Conservation (phyloP, 30 jellyfish, hydroid and myxozoan species). For the Rhopilema esculentum region DNA sequence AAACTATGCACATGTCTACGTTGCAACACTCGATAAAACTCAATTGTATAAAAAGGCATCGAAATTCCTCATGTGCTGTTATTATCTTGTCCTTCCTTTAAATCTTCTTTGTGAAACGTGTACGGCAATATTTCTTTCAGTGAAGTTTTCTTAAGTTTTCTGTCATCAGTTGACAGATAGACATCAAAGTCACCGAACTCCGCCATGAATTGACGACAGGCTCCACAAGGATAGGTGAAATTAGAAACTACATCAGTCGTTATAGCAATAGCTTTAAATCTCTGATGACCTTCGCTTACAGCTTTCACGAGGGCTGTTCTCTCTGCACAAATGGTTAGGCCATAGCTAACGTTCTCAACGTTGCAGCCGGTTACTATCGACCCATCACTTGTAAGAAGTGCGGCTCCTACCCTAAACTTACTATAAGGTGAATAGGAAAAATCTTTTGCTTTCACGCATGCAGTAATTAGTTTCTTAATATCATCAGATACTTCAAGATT, state of each 20-base stretch:
- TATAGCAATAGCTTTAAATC: slow-evolving; percentile 87
- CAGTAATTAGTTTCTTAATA: slow-evolving; percentile 38
- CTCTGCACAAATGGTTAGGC: slow-evolving; percentile 98
- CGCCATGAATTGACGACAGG: slow-evolving; percentile 97
- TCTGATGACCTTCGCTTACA: slow-evolving; percentile 90
- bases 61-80: neutral
- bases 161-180: slow-evolving; percentile 51
- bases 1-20: too few relatives aligned
- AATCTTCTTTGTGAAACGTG: slow-evolving; percentile 59
- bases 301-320: slow-evolving; percentile 95
- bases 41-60: neutral
- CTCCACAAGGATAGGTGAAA: slow-evolving; percentile 92
- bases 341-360: slow-evolving; percentile 96
- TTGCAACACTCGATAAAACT: too few relatives aligned
- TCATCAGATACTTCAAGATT: neutral
- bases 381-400: slow-evolving; percentile 74
- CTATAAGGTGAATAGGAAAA: slow-evolving; percentile 86
- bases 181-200: slow-evolving; percentile 94
- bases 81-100: slow-evolving; percentile 67
- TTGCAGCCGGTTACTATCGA: slow-evolving; percentile 86
- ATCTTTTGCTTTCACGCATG: slow-evolving; percentile 78
- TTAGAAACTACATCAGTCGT: slow-evolving; percentile 81
- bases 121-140: slow-evolving; percentile 65
- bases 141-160: slow-evolving; percentile 4
- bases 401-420: slow-evolving; percentile 90